Evolutionary conservation across 2,797 vertebrate species (phyloP), one percentile per base, ranked within the genome.

Genomic region (Benthosema pterotum): DNA sequence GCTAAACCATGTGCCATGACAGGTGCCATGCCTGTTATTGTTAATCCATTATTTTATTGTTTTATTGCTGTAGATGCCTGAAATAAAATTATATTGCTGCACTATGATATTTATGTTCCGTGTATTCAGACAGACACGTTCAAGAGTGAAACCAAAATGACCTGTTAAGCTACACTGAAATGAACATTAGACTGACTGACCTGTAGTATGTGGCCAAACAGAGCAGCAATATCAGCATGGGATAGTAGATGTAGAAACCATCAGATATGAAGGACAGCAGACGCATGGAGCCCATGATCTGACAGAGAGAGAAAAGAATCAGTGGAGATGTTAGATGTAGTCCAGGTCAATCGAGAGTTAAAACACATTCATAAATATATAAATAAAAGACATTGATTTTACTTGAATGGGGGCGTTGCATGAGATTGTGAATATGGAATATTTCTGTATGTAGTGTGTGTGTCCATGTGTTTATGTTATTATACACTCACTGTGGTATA

Each of bases 261-360:
- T 97, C 94, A 62, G 96, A 96, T 78, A 99, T 95, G 72, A 98
- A 95, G 19, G 95, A 93, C 17, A 99, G 91, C 54, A 98, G 93
- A 75, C 56, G 91, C 96, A 98, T 96, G 11, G 96, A 97, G 64
- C 97, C 97, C 97, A 98, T 98, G 75, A 99, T 97, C 96, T 99
- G 78, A 57, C 49, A 77, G 67, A 57, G 3, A 79, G 64, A 80
- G 70, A 42, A 69, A 8, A 68, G 5, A 67, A 11, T 57, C 1
- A 72, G 11, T 53, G 49, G 12, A 54, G 14, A 57, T 45, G 14
- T 32, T n/a, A n/a, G n/a, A n/a, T n/a, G n/a, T n/a, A n/a, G n/a
- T n/a, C n/a, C n/a, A n/a, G n/a, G n/a, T n/a, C n/a, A n/a, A n/a
- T n/a, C n/a, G n/a, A n/a, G n/a, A n/a, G n/a, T n/a, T n/a, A n/a